These are phyloP conservation scores for Anseranas semipalmata DNA, from an alignment of 2,113 vertebrate species.

Conservation along the genomic window DNA sequence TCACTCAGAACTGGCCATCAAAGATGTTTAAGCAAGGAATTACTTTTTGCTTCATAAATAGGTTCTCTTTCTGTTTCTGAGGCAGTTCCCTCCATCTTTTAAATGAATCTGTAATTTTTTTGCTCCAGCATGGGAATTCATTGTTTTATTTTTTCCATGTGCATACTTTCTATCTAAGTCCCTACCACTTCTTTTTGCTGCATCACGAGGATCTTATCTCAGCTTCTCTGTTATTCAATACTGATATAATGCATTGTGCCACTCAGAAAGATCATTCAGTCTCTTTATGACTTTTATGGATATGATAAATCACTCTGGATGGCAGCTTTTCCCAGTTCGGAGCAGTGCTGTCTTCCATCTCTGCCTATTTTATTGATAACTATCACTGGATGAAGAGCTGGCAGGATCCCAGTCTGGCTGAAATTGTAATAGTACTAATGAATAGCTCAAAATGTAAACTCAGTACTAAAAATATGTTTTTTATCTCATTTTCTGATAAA, in stretches of 20 bases:
- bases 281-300: conserved; percentile 40
- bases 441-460: conserved; percentile 34
- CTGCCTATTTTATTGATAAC: conserved; percentile 64
- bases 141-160: not conserved
- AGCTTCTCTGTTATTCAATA: conserved; percentile 50
- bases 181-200: not conserved
- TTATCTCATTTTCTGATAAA: not conserved
- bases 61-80: not conserved
- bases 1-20: not conserved
- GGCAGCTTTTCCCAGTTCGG: conserved; percentile 54
- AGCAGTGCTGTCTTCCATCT: conserved; percentile 21
- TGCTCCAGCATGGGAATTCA: not conserved
- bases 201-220: conserved; percentile 39
- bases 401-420: not conserved
- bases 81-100: not conserved
- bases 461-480: not conserved
- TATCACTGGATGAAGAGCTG: not conserved
- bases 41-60: not conserved
- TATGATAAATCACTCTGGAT: conserved; percentile 60
- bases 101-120: not conserved
- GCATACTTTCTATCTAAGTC: not conserved
- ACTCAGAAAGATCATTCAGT: conserved; percentile 54
- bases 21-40: not conserved
- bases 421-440: conserved; percentile 36
- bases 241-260: conserved; percentile 27